Evolutionary conservation across 2,113 vertebrate genomes (phyloP).

Genomic region (Etheostoma cragini): DNA sequence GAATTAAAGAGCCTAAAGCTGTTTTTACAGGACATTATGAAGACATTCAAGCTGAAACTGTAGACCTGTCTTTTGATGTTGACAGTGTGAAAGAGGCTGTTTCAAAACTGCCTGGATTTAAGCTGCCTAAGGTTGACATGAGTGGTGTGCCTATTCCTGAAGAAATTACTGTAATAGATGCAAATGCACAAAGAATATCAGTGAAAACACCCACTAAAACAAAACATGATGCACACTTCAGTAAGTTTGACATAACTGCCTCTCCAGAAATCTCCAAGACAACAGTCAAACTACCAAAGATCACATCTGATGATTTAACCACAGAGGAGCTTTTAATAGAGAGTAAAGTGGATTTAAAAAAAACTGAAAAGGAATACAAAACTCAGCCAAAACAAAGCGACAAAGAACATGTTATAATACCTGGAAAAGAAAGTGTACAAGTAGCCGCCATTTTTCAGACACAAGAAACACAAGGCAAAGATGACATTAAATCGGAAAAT

Average conservation of each 20-base stretch:
- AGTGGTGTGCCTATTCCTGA: conserved; percentile 79
- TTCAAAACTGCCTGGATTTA: conserved; percentile 83
- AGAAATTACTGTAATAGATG: conserved; percentile 82
- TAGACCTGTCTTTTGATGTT: conserved; percentile 78
- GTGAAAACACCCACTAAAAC: conserved; percentile 77
- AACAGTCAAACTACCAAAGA: conserved; percentile 70
- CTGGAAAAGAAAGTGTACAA: conserved; percentile 40
- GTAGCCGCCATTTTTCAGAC: conserved; percentile 14
- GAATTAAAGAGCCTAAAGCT: conserved; percentile 64
- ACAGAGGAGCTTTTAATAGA: conserved; percentile 59
- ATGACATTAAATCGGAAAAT: conserved; percentile 4
- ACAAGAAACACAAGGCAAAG: background rate
- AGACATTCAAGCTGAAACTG: conserved; percentile 59
- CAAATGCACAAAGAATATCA: conserved; percentile 80
- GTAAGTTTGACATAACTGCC: conserved; percentile 39
- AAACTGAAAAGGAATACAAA: conserved; percentile 38
- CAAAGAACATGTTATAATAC: conserved; percentile 53
- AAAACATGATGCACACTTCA: conserved; percentile 63
- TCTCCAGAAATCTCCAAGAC: conserved; percentile 62
- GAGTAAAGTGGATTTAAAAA: conserved; percentile 48
- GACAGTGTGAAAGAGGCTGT: conserved; percentile 83
- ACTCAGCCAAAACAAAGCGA: conserved; percentile 36
- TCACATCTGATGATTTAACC: conserved; percentile 46
- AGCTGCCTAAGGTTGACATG: conserved; percentile 80
- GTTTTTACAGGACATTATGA: conserved; percentile 37